Evolutionary conservation across 2,888 invertebrate species (phyloP).

Genomic region (Volucella inflata): DNA sequence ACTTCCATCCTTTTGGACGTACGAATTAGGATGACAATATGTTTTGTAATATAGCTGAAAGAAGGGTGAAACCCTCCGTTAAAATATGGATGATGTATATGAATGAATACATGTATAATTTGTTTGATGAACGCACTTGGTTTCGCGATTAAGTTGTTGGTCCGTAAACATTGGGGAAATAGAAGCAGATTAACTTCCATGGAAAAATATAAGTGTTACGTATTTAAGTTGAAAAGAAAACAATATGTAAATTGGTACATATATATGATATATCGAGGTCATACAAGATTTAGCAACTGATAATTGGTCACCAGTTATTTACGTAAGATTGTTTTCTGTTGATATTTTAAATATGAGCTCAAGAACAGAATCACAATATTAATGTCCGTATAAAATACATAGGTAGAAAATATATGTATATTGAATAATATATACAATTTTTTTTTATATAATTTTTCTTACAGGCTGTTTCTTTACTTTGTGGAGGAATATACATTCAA

Average conservation of each 20-base stretch:
- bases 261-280: background rate
- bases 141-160: constrained; percentile 73
- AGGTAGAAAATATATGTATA: no score
- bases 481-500: no score
- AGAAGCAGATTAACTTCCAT: constrained; percentile 75
- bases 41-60: constrained; percentile 46
- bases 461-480: no score
- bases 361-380: background rate
- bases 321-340: constrained; percentile 1
- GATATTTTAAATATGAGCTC: constrained; percentile 1
- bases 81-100: no score
- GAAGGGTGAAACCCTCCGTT: constrained; percentile 64
- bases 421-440: no score
- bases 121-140: constrained; percentile 72
- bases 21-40: constrained; percentile 62
- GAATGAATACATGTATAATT: constrained; percentile 16
- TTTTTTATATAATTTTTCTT: no score
- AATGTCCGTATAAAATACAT: no score
- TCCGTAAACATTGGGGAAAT: constrained; percentile 70
- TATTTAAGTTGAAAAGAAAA: constrained; percentile 70
- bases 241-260: constrained; percentile 29
- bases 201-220: constrained; percentile 73
- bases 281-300: constrained; percentile 37
- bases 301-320: constrained; percentile 59
- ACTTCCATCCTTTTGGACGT: constrained; percentile 52